Conservation (phyloP, 2,888 invertebrate species). For the Deilephila porcellus region DNA sequence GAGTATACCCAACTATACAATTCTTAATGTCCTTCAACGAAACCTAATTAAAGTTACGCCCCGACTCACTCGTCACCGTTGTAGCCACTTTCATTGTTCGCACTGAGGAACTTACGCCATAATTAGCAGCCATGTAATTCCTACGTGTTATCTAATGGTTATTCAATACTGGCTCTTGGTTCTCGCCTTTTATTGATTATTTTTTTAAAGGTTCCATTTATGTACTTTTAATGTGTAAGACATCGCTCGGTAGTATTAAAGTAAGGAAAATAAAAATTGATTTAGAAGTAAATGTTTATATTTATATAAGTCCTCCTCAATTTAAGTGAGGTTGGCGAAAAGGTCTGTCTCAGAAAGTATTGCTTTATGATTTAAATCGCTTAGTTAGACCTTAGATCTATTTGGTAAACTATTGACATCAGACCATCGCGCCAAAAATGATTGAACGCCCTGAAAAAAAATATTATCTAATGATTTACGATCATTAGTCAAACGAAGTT, state of each 20-base stretch:
- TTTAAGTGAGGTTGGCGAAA: too few species aligned
- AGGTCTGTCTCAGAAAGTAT: too few species aligned
- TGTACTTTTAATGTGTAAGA: neutral
- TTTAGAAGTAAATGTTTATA: too few species aligned
- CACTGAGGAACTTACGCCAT: slow-evolving; percentile 10
- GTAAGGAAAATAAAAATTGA: neutral
- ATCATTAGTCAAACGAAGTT: too few species aligned
- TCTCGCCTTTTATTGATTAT: neutral
- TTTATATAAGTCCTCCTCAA: too few species aligned
- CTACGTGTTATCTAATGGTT: slow-evolving; percentile 12
- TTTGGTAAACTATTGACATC: too few species aligned
- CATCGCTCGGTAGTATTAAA: neutral
- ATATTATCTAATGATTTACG: too few species aligned
- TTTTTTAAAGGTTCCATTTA: neutral
- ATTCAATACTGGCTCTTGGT: neutral
- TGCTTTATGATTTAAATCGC: too few species aligned
- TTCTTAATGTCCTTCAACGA: neutral
- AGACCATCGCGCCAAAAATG: too few species aligned
- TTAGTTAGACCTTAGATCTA: too few species aligned
- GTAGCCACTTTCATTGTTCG: slow-evolving; percentile 14
- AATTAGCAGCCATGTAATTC: neutral
- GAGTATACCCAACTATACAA: neutral
- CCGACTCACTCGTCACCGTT: too few species aligned
- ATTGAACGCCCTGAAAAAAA: too few species aligned
- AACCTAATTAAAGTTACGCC: neutral